Conservation (phyloP, 37 sponge, comb jelly and placozoan genomes). For the Haliclona indistincta region DNA sequence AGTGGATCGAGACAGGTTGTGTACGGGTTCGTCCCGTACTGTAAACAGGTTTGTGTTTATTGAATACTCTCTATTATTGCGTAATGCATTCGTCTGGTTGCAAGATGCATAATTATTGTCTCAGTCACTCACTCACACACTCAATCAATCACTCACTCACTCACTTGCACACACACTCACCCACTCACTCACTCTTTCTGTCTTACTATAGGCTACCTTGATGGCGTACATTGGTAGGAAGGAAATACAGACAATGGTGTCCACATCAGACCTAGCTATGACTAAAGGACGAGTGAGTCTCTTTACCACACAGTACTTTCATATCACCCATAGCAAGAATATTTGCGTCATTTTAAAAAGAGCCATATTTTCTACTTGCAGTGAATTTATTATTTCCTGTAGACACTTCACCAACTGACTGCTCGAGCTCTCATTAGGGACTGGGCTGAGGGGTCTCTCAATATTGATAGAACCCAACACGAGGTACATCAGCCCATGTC, state of each 20-base stretch:
- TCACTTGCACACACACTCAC: no score
- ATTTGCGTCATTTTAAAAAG: no score
- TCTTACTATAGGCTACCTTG: slow-evolving; percentile 64
- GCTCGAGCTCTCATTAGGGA: slow-evolving; percentile 96
- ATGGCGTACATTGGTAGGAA: slow-evolving; percentile 91
- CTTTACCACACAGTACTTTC: no score
- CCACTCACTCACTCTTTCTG: background rate
- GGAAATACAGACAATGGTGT: slow-evolving; percentile 87
- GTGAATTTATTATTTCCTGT: slow-evolving; percentile 14
- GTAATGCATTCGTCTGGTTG: background rate
- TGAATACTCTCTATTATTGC: background rate
- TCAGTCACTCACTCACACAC: slow-evolving; percentile 9
- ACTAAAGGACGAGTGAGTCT: slow-evolving; percentile 76
- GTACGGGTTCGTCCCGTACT: slow-evolving; percentile 94
- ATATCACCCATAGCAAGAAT: no score
- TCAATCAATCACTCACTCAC: no score
- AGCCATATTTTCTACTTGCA: no score
- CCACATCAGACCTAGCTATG: slow-evolving; percentile 79
- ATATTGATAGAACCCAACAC: slow-evolving; percentile 77
- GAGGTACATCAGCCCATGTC: no score
- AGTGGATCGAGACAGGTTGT: slow-evolving; percentile 92
- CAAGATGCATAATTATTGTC: no score
- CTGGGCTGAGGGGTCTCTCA: slow-evolving; percentile 88
- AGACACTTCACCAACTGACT: slow-evolving; percentile 92
- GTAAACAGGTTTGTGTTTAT: slow-evolving; percentile 52